These are phyloP conservation scores for Enteromius afrohamiltoni DNA, from an alignment of 2,797 vertebrate genomes.

Conservation along the genomic window DNA sequence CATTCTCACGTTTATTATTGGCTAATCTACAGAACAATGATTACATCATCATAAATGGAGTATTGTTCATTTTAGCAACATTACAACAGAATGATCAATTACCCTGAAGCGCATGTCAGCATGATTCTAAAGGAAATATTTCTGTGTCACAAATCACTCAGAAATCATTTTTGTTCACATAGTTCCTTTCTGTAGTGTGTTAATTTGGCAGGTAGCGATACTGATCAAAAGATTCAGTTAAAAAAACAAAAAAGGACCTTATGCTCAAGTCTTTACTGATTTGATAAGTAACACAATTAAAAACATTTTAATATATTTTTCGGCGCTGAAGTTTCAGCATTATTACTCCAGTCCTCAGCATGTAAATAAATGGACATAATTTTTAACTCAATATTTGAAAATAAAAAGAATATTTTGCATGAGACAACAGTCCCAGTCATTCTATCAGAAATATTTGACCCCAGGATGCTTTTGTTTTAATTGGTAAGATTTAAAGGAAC, in stretches of 20 bases:
- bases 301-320: too few relatives aligned
- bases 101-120: not conserved
- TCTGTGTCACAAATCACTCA: not conserved
- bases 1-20: constrained; percentile 35
- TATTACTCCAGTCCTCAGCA: not conserved
- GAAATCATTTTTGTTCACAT: not conserved
- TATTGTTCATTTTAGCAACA: not conserved
- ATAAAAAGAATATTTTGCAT: not conserved
- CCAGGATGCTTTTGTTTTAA: not conserved
- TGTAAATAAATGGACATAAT: not conserved
- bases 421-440: not conserved
- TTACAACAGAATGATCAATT: not conserved
- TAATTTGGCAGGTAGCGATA: too few relatives aligned
- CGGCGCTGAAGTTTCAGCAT: not conserved
- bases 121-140: not conserved
- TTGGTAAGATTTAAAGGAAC: not conserved
- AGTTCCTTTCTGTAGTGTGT: not conserved
- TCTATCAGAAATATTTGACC: not conserved
- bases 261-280: not conserved
- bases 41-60: not conserved
- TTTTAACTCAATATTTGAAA: not conserved
- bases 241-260: not conserved
- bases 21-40: constrained; percentile 35
- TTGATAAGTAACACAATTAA: not conserved
- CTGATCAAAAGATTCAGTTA: not conserved